Percentiles rank a stretch among this genome's conserved stretches.
Conservation (phyloP, 2,113 vertebrate species). For the Osmerus eperlanus region DNA sequence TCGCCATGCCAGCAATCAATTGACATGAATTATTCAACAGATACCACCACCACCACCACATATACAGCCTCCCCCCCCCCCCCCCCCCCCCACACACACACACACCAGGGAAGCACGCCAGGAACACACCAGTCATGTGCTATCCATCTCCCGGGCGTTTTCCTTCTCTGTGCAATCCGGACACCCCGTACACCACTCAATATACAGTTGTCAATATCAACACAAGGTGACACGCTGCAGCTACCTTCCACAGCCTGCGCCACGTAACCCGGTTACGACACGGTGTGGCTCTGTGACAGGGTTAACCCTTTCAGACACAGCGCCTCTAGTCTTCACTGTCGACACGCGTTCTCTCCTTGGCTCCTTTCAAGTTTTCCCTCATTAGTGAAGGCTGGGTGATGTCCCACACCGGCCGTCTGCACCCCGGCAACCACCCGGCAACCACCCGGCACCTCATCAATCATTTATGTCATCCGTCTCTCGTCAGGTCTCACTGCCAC, state of each 20-base stretch:
- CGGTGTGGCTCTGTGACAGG: too few species aligned
- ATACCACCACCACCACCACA: constrained; percentile 11
- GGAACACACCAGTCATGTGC: constrained; percentile 23
- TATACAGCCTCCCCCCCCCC: constrained; percentile 16
- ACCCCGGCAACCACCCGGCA: constrained; percentile 7
- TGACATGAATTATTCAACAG: constrained; percentile 58
- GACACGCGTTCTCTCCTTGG: too few species aligned
- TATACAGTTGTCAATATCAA: constrained; percentile 20
- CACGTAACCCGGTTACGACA: background rate
- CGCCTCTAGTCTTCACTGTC: too few species aligned
- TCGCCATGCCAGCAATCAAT: constrained; percentile 51
- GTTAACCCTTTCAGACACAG: too few species aligned
- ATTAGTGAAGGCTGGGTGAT: background rate
- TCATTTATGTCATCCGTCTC: background rate
- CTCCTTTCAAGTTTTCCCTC: too few species aligned
- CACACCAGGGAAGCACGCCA: constrained; percentile 8
- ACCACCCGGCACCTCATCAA: background rate
- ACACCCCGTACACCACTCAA: background rate
- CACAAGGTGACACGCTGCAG: constrained; percentile 25
- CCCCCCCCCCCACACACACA: constrained; percentile 17
- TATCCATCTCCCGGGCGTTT: constrained; percentile 21
- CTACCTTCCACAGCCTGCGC: background rate
- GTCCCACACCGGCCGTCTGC: background rate
- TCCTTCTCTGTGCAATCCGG: background rate
- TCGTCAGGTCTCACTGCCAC: background rate